phyloP scores from a whole-genome alignment of 2,888 invertebrate species.

The Ptychoptera albimana region DNA sequence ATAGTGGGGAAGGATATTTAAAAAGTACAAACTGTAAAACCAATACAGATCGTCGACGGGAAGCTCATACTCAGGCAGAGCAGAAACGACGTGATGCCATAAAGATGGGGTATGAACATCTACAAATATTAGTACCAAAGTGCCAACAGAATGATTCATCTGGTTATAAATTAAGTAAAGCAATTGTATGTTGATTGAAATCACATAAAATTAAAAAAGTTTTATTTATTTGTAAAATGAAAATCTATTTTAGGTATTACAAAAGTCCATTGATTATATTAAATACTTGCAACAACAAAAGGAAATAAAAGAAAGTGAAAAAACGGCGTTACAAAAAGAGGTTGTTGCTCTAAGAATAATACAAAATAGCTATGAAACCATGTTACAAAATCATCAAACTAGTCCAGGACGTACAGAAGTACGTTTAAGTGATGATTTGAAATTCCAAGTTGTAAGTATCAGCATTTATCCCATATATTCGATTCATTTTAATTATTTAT shows the following conservation, averaged over 20 bases:
- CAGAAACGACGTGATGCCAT: constrained; percentile 94
- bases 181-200: constrained; percentile 39
- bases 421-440: constrained; percentile 84
- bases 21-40: constrained; percentile 64
- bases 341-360: constrained; percentile 85
- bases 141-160: constrained; percentile 86
- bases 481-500: not conserved
- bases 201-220: too few relatives aligned
- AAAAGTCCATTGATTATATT: constrained; percentile 87
- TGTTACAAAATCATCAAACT: constrained; percentile 88
- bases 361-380: constrained; percentile 91
- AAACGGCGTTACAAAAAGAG: constrained; percentile 77
- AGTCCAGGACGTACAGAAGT: constrained; percentile 78
- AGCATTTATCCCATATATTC: not conserved
- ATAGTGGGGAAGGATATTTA: constrained; percentile 41
- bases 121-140: constrained; percentile 85
- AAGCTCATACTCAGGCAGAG: constrained; percentile 93
- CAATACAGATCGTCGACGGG: constrained; percentile 84
- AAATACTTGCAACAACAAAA: constrained; percentile 84
- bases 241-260: constrained; percentile 35
- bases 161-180: constrained; percentile 91
- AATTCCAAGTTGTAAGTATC: constrained; percentile 88
- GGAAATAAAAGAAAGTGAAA: constrained; percentile 84
- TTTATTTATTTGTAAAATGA: too few relatives aligned
- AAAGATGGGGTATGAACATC: constrained; percentile 88